Conservation (phyloP, 2,888 invertebrate genomes). For the Nemotelus nigrinus region DNA sequence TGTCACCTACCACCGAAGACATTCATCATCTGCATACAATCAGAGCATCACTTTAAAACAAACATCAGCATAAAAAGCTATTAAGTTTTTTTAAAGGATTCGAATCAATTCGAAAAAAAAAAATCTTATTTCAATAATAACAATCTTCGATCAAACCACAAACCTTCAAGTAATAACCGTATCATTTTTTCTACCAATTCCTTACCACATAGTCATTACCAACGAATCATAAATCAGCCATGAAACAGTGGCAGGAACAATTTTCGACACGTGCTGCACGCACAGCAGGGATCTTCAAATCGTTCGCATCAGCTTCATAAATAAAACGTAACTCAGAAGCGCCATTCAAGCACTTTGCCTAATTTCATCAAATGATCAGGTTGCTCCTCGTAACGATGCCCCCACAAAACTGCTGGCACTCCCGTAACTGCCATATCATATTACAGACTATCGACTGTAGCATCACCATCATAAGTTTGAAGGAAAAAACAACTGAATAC, state of each 20-base stretch:
- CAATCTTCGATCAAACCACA: too few species aligned
- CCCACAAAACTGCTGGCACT: neutral
- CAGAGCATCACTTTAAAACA: too few species aligned
- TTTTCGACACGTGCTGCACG: conserved; percentile 29
- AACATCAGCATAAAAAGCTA: too few species aligned
- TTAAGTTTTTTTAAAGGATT: too few species aligned
- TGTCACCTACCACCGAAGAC: too few species aligned
- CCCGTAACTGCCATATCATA: neutral
- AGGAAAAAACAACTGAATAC: neutral
- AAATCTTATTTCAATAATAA: too few species aligned
- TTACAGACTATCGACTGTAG: neutral
- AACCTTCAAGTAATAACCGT: too few species aligned
- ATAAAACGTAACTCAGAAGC: conserved; percentile 35
- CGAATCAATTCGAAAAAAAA: too few species aligned
- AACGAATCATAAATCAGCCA: conserved; percentile 10
- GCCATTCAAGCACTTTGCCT: conserved; percentile 35
- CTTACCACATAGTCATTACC: neutral
- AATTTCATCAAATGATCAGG: conserved; percentile 38
- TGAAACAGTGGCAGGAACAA: neutral
- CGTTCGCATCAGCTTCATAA: neutral
- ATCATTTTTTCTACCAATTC: too few species aligned
- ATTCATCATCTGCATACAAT: too few species aligned
- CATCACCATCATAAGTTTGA: neutral
- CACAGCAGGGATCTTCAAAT: conserved; percentile 1
- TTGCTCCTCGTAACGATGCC: conserved; percentile 21